Evolutionary conservation across 2,113 vertebrate species (phyloP).

Genomic region (Channa argus): DNA sequence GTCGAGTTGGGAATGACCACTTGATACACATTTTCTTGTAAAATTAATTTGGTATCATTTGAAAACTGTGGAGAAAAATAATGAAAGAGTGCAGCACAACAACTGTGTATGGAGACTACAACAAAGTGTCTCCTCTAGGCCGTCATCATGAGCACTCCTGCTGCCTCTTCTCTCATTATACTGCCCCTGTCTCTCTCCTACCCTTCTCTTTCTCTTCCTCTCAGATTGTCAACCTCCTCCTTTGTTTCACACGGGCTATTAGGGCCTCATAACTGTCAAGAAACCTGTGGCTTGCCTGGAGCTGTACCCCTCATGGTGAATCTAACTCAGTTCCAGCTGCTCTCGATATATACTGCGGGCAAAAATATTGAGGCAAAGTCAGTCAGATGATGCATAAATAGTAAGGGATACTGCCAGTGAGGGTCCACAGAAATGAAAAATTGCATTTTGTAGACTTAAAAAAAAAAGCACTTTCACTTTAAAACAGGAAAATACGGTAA

Average conservation of each 20-base stretch:
- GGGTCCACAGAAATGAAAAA: slow-evolving; percentile 7
- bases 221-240: slow-evolving; percentile 54
- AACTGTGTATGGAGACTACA: slow-evolving; percentile 45
- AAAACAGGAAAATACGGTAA: background rate
- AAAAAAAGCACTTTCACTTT: too few relatives aligned
- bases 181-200: slow-evolving; percentile 27
- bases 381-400: slow-evolving; percentile 30
- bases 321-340: slow-evolving; percentile 49
- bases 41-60: slow-evolving; percentile 6
- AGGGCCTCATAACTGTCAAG: slow-evolving; percentile 63
- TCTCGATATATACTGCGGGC: slow-evolving; percentile 35
- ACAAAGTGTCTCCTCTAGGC: slow-evolving; percentile 47
- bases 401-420: background rate
- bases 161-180: slow-evolving; percentile 71
- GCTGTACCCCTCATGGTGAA: slow-evolving; percentile 54
- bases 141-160: slow-evolving; percentile 53
- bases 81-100: slow-evolving; percentile 24
- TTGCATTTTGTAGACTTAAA: background rate
- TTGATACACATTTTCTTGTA: background rate
- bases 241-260: slow-evolving; percentile 60
- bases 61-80: slow-evolving; percentile 11
- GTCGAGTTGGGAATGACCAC: background rate
- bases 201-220: slow-evolving; percentile 24
- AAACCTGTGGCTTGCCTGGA: slow-evolving; percentile 64
- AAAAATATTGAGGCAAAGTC: slow-evolving; percentile 29